A percentile compares a stretch with the other conserved stretches of the same genome.
Conservation (phyloP, 1,140 invertebrate species). For the Drosophila kepulauana region DNA sequence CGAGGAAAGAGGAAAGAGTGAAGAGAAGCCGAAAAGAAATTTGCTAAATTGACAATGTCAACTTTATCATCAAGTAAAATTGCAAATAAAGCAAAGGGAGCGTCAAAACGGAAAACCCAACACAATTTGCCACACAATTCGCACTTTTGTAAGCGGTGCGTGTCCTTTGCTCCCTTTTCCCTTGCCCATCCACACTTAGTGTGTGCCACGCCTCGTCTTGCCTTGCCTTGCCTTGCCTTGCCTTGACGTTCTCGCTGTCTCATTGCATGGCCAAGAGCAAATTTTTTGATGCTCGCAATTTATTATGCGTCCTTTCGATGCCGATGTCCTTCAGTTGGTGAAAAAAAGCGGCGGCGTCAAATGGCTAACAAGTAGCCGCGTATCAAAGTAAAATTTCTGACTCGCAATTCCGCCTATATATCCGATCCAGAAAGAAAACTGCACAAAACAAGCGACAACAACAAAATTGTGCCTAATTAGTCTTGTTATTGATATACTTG, state of each 20-base stretch:
- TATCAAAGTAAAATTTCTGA: conserved; percentile 35
- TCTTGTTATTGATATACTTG: conserved; percentile 39
- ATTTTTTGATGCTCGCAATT: conserved; percentile 47
- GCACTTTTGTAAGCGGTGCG: conserved; percentile 41
- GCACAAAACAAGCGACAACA: too few species aligned
- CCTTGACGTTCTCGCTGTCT: not conserved
- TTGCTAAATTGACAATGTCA: conserved; percentile 69
- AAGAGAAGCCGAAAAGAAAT: conserved; percentile 40
- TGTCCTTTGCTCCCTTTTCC: conserved; percentile 55
- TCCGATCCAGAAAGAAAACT: conserved; percentile 23
- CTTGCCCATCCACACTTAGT: not conserved
- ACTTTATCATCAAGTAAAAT: conserved; percentile 76
- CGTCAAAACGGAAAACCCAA: conserved; percentile 57
- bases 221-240: too few species aligned
- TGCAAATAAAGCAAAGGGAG: conserved; percentile 64
- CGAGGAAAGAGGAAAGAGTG: not conserved
- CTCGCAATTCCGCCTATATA: conserved; percentile 31
- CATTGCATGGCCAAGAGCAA: conserved; percentile 27
- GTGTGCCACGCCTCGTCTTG: not conserved
- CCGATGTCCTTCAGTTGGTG: conserved; percentile 16
- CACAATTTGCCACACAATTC: conserved; percentile 58
- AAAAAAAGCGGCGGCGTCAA: conserved; percentile 7
- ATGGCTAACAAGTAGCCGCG: conserved; percentile 41
- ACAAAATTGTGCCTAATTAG: conserved; percentile 32
- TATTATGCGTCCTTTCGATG: conserved; percentile 44